These are phyloP conservation scores for Agapornis canus DNA, from an alignment of 2,797 vertebrate genomes.

Conservation along the genomic window DNA sequence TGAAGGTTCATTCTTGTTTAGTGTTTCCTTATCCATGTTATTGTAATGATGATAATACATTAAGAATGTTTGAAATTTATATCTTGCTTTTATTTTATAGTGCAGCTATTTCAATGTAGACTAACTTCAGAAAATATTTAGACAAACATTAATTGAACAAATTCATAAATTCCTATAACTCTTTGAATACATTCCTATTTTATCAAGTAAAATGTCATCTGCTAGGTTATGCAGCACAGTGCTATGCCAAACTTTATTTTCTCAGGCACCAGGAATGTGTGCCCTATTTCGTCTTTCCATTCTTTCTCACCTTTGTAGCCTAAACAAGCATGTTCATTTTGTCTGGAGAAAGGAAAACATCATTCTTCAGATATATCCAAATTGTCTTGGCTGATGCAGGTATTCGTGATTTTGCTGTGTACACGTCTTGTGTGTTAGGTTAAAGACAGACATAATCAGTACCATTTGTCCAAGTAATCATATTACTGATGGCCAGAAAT, in stretches of 20 bases:
- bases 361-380: not conserved
- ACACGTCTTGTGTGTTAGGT: not conserved
- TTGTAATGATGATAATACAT: not conserved
- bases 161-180: not conserved
- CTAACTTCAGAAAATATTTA: not conserved
- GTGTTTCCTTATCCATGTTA: not conserved
- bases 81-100: not conserved
- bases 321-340: constrained; percentile 51
- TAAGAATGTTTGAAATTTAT: not conserved
- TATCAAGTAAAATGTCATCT: not conserved
- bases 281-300: not conserved
- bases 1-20: not conserved
- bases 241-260: not conserved
- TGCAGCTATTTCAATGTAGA: not conserved
- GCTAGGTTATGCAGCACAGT: not conserved
- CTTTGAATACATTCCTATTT: not conserved
- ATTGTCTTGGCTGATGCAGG: not conserved
- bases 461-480: not conserved
- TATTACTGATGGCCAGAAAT: not conserved
- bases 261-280: not conserved
- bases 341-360: constrained; percentile 40
- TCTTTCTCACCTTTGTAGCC: constrained; percentile 38
- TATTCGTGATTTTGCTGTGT: not conserved
- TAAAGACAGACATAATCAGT: constrained; percentile 10
- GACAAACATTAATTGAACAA: not conserved